Conservation (phyloP, 2,888 invertebrate species). For the Andrena haemorrhoa region DNA sequence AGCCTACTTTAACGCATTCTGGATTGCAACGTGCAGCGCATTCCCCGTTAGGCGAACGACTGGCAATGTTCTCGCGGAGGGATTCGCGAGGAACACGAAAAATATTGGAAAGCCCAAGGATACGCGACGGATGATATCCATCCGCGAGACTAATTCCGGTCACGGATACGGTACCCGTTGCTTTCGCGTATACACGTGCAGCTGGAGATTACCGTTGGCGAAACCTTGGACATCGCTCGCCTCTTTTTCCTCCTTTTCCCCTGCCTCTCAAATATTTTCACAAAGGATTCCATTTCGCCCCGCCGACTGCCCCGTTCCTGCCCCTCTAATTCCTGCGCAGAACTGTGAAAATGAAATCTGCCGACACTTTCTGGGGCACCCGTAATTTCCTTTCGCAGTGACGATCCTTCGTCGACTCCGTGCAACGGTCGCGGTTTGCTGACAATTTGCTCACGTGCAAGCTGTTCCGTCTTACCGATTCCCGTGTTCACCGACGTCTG, state of each 20-base stretch:
- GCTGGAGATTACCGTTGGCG: background rate
- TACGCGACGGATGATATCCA: background rate
- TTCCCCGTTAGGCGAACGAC: background rate
- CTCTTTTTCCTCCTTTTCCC: background rate
- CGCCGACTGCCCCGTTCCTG: background rate
- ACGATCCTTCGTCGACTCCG: background rate
- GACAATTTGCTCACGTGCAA: background rate
- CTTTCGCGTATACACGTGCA: background rate
- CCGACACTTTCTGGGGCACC: background rate
- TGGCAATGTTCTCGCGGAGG: background rate
- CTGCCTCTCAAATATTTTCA: conserved; percentile 16
- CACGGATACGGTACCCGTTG: background rate
- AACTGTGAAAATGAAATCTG: conserved; percentile 14
- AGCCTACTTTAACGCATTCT: no score
- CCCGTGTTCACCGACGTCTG: background rate
- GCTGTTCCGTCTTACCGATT: background rate
- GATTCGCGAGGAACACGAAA: background rate
- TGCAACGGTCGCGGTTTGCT: background rate
- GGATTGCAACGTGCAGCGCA: background rate
- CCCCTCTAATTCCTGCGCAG: background rate
- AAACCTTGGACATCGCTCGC: background rate
- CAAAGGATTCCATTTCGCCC: conserved; percentile 11
- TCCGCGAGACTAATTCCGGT: conserved; percentile 6
- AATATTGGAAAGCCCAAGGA: background rate
- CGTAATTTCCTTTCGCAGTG: conserved; percentile 9